A percentile compares a stretch with the other conserved stretches of the same genome.
Evolutionary conservation across 2,797 vertebrate species (phyloP).

Genomic region (Vireo griseus): DNA sequence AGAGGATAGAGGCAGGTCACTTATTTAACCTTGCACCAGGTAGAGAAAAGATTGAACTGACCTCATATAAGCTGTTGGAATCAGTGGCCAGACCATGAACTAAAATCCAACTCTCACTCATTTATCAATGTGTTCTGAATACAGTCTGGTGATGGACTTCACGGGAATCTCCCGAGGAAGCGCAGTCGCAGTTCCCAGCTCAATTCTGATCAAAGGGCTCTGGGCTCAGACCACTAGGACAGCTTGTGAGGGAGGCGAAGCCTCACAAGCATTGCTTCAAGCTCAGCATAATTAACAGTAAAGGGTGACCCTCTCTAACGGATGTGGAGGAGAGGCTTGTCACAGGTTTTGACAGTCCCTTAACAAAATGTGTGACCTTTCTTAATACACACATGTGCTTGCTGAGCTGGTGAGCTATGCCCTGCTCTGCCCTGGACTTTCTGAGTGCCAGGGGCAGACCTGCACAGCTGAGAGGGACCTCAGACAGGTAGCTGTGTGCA

Average conservation of each 20-base stretch:
- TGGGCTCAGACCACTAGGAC: neutral
- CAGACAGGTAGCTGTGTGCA: neutral
- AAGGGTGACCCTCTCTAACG: neutral
- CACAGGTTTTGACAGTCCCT: neutral
- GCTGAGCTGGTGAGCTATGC: neutral
- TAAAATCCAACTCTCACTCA: neutral
- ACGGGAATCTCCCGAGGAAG: neutral
- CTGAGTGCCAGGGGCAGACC: neutral
- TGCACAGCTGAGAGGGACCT: neutral
- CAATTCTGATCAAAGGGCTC: neutral
- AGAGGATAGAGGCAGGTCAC: neutral
- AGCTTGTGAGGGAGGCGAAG: accelerated
- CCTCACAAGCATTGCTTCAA: accelerated
- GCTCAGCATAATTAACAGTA: neutral
- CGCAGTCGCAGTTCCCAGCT: accelerated
- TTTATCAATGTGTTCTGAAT: neutral
- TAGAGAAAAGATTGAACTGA: neutral
- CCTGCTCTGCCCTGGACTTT: accelerated
- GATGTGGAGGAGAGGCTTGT: neutral
- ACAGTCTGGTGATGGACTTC: neutral
- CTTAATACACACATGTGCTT: accelerated
- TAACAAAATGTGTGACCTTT: neutral
- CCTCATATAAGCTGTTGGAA: neutral
- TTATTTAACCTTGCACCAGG: neutral
- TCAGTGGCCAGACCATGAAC: neutral